These are phyloP conservation scores for Apus apus DNA, from an alignment of 2,113 vertebrate species.

Conservation along the genomic window DNA sequence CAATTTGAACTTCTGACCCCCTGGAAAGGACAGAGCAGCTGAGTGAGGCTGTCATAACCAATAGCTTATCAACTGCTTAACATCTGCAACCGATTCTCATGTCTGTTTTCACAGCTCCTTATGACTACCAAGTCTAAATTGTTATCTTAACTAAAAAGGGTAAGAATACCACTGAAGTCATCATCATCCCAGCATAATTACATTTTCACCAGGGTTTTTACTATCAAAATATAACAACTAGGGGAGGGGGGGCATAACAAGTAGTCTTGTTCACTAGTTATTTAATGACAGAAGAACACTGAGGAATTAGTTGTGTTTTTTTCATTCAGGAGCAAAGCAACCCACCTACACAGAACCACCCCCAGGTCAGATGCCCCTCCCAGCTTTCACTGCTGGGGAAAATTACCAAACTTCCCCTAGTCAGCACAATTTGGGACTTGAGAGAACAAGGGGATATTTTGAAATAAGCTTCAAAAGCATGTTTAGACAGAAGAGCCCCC, in stretches of 20 bases:
- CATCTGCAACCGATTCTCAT: not conserved
- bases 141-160: not conserved
- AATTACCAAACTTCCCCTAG: not conserved
- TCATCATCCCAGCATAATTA: not conserved
- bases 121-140: not conserved
- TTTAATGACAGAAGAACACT: not conserved
- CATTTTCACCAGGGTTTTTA: not conserved
- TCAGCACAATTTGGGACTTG: not conserved
- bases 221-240: not conserved
- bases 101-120: not conserved
- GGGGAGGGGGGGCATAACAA: not conserved
- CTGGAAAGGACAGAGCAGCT: not conserved
- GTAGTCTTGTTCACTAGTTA: not conserved
- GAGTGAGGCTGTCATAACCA: not conserved
- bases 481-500: not conserved
- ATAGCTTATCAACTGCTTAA: not conserved
- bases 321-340: not conserved
- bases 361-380: not conserved
- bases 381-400: not conserved
- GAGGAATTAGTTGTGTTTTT: not conserved
- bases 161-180: not conserved
- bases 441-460: not conserved
- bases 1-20: not conserved
- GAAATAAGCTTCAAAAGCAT: not conserved
- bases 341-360: not conserved